Conservation (phyloP, 2,113 vertebrate genomes). For the Merops nubicus region DNA sequence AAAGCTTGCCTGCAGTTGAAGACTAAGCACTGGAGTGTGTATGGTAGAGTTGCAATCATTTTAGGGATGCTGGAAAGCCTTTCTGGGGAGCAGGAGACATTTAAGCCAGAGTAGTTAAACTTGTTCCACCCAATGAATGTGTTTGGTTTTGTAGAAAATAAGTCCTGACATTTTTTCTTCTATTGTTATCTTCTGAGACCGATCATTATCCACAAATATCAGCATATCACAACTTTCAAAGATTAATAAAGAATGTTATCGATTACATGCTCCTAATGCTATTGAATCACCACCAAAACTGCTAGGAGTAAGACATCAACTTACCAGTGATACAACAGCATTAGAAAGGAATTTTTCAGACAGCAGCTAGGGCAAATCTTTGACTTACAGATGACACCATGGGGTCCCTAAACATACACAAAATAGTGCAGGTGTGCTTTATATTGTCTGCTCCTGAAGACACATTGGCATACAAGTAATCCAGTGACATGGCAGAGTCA, state of each 20-base stretch:
- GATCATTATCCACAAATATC: background rate
- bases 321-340: background rate
- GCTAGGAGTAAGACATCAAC: background rate
- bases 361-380: background rate
- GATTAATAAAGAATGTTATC: background rate
- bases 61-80: background rate
- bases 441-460: background rate
- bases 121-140: background rate
- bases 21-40: background rate
- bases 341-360: background rate
- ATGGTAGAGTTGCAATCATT: background rate
- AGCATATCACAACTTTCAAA: background rate
- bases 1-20: background rate
- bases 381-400: background rate
- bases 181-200: background rate
- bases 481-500: background rate
- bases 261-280: background rate
- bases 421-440: background rate
- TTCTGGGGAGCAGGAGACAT: background rate
- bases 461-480: background rate
- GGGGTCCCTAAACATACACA: fast-evolving
- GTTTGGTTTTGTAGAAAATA: background rate
- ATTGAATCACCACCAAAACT: background rate
- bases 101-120: background rate
- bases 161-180: background rate